Evolutionary conservation across 2,888 invertebrate species (phyloP).

Genomic region (Lepidochitona cinerea): DNA sequence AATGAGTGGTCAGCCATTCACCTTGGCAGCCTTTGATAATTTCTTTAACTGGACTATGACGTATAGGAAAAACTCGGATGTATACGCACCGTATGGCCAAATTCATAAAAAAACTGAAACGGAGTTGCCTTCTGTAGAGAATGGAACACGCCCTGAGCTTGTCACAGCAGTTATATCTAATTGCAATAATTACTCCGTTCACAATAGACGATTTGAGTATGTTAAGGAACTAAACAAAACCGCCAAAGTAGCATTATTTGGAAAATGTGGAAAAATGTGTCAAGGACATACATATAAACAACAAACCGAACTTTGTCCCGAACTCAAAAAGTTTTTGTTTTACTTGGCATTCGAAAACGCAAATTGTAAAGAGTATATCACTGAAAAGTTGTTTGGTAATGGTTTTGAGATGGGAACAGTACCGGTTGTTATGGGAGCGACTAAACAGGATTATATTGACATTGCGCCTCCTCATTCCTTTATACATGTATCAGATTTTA

Average conservation of each 20-base stretch:
- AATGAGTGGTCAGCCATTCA: background rate
- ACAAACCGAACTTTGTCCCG: background rate
- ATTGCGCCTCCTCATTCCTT: background rate
- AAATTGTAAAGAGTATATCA: slow-evolving; percentile 2
- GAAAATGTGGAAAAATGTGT: background rate
- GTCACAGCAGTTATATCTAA: background rate
- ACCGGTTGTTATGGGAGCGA: background rate
- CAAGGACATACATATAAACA: background rate
- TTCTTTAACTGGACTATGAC: slow-evolving; percentile 9
- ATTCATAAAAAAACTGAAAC: background rate
- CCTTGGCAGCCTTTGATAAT: background rate
- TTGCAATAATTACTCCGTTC: background rate
- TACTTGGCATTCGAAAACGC: slow-evolving; percentile 2
- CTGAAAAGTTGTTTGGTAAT: slow-evolving; percentile 1
- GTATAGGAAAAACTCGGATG: background rate
- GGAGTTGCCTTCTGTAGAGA: no score
- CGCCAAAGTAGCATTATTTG: background rate
- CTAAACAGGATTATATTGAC: background rate
- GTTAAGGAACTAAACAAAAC: background rate
- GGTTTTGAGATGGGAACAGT: background rate
- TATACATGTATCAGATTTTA: background rate
- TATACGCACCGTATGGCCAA: background rate
- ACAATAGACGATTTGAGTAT: background rate
- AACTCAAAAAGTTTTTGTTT: background rate
- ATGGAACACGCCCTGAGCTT: background rate